These are phyloP conservation scores for Dolomedes plantarius DNA, from an alignment of 2,888 invertebrate genomes.

Conservation along the genomic window DNA sequence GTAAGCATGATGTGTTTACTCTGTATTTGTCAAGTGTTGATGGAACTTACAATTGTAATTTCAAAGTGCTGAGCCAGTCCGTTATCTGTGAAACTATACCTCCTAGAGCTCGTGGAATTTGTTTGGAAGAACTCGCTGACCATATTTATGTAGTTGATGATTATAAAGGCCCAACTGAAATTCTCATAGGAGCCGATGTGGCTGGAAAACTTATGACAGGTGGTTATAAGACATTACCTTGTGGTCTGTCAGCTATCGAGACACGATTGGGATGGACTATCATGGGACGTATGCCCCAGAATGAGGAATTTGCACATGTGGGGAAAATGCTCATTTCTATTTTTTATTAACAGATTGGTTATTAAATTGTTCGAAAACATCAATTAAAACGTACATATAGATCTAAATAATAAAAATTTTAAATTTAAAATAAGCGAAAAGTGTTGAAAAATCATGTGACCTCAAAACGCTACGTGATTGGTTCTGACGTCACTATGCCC, in stretches of 20 bases:
- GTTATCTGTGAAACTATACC: not conserved
- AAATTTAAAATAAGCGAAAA: no score
- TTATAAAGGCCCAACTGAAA: constrained; percentile 7
- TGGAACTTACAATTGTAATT: not conserved
- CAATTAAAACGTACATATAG: no score
- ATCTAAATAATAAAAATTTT: no score
- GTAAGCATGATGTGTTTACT: no score
- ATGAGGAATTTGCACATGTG: no score
- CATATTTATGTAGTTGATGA: not conserved
- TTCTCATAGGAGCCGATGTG: not conserved
- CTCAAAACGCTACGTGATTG: no score
- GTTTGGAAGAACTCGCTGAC: not conserved
- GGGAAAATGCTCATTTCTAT: no score
- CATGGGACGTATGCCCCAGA: not conserved
- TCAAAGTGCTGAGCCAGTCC: no score
- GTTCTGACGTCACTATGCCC: no score
- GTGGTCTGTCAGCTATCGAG: not conserved
- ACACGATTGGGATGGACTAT: not conserved
- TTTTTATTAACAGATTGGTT: no score
- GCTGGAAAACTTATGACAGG: not conserved
- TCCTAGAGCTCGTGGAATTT: not conserved
- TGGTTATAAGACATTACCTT: not conserved
- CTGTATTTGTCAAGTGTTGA: not conserved
- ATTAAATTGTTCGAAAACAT: no score
- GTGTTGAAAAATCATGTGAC: no score